Evolutionary conservation across 2,888 invertebrate species (phyloP), one percentile per base, ranked within the genome.

Genomic region (Auanema sp.): DNA sequence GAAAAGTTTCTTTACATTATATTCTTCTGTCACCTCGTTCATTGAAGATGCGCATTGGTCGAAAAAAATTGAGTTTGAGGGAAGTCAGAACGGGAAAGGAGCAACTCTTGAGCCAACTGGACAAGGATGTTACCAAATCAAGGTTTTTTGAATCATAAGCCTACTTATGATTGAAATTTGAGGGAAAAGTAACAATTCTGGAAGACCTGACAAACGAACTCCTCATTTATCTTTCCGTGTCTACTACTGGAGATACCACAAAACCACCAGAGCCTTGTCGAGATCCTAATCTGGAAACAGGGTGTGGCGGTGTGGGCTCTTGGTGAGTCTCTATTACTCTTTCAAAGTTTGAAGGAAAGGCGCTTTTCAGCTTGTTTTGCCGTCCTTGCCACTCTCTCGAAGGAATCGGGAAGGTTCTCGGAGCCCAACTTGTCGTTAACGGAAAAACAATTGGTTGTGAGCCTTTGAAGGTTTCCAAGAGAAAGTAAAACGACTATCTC

Each of bases 261-360:
- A 57, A 64, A 49, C 75, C 75, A 11, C 72, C 72, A 25, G 75
- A 75, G 64, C 67, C 70, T 33, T 75, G 75, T 56, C 60, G 69
- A 54, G 75, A 71, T 59, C 66, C 71, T 2, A 62, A 64, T 41
- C 60, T 58, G 10, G 66, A 66, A 12, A 72, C 71, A 12, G 75
- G 75, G 42, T 75, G 75, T 57, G 75, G 75, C n/a, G 75, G 75
- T 11, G 66, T 75, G 41, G 75, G 75, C 12, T 72, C 72, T 40
- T 75, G 74, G 74, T 74, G 55, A 63, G 52, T 5, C n/a, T n/a
- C n/a, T 21, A n/a, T 4, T 14, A 2, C 4, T n/a, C 33, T 12
- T 25, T 23, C 6, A 8, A 14, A 14, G 16, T 8, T 40, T 41
- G 6, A 40, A 40, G 55, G 2, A 4, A 2, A n/a, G 4, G 40